Evolutionary conservation across 2,797 vertebrate species (phyloP).

Genomic region (Myoxocephalus aenaeus): DNA sequence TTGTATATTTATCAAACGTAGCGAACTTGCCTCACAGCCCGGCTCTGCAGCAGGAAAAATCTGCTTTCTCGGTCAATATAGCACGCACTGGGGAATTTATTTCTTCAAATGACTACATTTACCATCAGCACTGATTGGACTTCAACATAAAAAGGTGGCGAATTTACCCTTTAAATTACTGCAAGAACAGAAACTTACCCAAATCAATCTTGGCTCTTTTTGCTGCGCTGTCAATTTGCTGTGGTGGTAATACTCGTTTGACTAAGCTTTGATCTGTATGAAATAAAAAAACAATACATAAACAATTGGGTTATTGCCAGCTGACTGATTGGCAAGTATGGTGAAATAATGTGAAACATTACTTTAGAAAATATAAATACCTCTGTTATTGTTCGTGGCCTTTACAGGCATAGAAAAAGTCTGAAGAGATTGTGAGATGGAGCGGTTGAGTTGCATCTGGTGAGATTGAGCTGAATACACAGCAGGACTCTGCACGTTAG

Average conservation of each 20-base stretch:
- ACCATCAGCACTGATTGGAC: neutral
- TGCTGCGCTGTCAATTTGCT: conserved; percentile 66
- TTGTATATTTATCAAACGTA: neutral
- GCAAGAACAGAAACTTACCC: conserved; percentile 49
- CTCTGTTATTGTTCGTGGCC: conserved; percentile 49
- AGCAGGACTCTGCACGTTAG: conserved; percentile 73
- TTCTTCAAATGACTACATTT: neutral
- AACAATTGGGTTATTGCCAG: neutral
- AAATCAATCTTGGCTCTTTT: conserved; percentile 84
- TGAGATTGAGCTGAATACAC: conserved; percentile 58
- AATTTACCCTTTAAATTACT: neutral
- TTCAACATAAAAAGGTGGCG: neutral
- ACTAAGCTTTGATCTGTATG: conserved; percentile 71
- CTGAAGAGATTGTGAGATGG: conserved; percentile 54
- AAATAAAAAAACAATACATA: conserved; percentile 19
- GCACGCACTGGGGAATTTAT: neutral
- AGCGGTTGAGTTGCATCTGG: conserved; percentile 44
- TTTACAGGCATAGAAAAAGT: conserved; percentile 46
- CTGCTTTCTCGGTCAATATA: no score
- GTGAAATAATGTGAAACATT: neutral
- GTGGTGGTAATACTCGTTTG: conserved; percentile 78
- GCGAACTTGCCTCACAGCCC: neutral
- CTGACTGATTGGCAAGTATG: neutral
- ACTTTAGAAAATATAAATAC: conserved; percentile 41
- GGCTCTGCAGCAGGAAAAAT: no score